Base-by-base conservation (phyloP, 2,113 vertebrate genomes). In the Cinclus mexicanus region DNA sequence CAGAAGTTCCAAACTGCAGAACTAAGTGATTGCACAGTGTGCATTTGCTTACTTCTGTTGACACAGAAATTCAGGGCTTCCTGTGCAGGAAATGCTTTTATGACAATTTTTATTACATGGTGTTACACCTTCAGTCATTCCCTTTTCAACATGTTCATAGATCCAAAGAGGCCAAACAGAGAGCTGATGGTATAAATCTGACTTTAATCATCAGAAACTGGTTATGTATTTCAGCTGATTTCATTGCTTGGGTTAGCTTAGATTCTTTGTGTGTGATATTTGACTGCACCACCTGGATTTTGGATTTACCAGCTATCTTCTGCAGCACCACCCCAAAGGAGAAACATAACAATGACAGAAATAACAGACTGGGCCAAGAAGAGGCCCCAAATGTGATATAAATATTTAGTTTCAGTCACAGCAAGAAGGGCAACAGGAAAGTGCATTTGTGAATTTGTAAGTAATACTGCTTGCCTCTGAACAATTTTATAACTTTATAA, bases 401-500 rank as follows among this genome's bases (percentile, higher is more conserved):
- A 94, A 95, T 94, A 95, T 93, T 93, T 96, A 50, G 88, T 68
- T 92, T 90, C 71, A 78, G 13, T 71, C 64, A 78, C 47, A 77
- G 63, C 79, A 92, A 81, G 20, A 46, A 77, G 44, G 35, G 57
- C 68, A 93, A 84, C 49, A 83, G 37, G 35, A 90, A 96, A 94
- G 71, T 42, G 4, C 26, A 46, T 68, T 35, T 65, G 44, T 80
- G 79, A 94, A 74, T 74, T 81, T 71, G 1, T 63, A 87, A 79
- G 50, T 65, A 67, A 74, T 59, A 33, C 12, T 52, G 31, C 63
- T 83, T 93, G 44, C 88, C 64, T 70, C 39, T 74, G 42, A 86
- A 82, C 67, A 46, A 61, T 61, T 47, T 53, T 70, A 47, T 78
- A 87, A 70, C 55, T 87, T 95, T 93, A 59, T 77, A 52, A 7